Evolutionary conservation across 2,888 invertebrate species (phyloP).

Genomic region (Epirrita christyi): DNA sequence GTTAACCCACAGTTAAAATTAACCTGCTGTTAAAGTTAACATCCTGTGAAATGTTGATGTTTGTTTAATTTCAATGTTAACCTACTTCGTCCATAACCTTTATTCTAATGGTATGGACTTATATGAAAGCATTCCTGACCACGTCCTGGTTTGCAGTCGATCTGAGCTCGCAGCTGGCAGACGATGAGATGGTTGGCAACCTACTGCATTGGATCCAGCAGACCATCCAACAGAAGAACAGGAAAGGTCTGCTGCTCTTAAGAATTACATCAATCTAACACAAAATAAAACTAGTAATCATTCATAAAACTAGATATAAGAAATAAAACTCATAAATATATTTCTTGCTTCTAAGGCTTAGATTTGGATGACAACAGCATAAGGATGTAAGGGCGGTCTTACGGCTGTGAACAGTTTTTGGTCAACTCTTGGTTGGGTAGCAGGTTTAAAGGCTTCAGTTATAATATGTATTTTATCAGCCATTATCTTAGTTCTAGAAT

Average conservation of each 20-base stretch:
- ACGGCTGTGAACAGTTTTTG: too few species aligned
- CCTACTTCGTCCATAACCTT: slow-evolving; percentile 14
- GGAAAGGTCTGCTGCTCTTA: slow-evolving; percentile 73
- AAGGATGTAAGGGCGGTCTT: not conserved
- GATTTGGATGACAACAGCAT: not conserved
- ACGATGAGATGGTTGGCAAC: slow-evolving; percentile 90
- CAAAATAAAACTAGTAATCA: slow-evolving; percentile 14
- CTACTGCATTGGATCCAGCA: slow-evolving; percentile 91
- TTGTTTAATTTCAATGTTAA: too few species aligned
- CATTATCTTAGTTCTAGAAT: slow-evolving; percentile 15
- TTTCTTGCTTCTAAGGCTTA: not conserved
- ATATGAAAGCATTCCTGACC: slow-evolving; percentile 49
- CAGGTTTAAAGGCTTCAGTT: too few species aligned
- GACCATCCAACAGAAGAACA: slow-evolving; percentile 86
- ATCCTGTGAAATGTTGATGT: too few species aligned
- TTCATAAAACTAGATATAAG: not conserved
- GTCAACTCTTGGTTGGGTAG: too few species aligned
- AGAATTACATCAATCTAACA: not conserved
- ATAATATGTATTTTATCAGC: slow-evolving; percentile 8
- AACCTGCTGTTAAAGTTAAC: too few species aligned
- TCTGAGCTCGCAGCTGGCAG: slow-evolving; percentile 73
- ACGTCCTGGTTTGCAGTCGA: slow-evolving; percentile 75
- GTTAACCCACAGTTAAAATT: too few species aligned
- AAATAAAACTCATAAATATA: too few species aligned
- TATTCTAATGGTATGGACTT: slow-evolving; percentile 23